Base-by-base conservation (phyloP, 2,797 vertebrate genomes). In the Petrocephalus sullivani region DNA sequence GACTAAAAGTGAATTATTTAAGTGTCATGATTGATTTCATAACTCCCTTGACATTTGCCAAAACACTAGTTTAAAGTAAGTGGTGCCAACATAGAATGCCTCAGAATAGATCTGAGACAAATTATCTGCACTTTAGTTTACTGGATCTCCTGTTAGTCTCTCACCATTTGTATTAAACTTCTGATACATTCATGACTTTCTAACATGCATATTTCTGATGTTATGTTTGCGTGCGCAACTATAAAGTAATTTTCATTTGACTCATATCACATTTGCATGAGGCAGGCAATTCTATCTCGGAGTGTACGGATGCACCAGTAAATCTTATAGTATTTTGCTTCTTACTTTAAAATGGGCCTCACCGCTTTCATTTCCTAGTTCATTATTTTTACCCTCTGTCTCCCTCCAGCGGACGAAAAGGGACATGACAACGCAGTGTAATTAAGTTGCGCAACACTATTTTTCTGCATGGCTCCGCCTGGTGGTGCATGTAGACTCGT, bases 401-500 rank as follows among this genome's bases (percentile, higher is more conserved):
- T 92, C 94, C 95, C 95, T 92, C 95, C 88, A 92, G 92, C 92
- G 95, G 94, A 58, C 90, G 85, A 86, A 54, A 60, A 23, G 53
- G 92, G 88, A 91, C 93, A 91, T 89, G 78, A 85, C 90, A 87
- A 16, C 16, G 88, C 61, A 49, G 75, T 89, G 89, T 37, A 67
- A 91, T 88, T 56, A 88, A 81, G 89, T 93, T 93, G 91, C 92
- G 90, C 92, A 93, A 93, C 90, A 90, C 90, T 87, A 87, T 90
- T 92, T 88, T 85, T 88, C 90, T 64, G 82, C 86, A 88, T 54
- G 82, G 91, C 92, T 8, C 93, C 94, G 92, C 91, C 94, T 93
- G 57, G 91, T 92, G 94, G 84, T 89, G 4, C 9, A 16, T 81
- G 54, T 21, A 88, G 88, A 88, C 86, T 53, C 86, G 84, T 89